A percentile compares a stretch with the other conserved stretches of the same genome.
These are phyloP conservation scores for Ormia ochracea DNA, from an alignment of 2,888 invertebrate species.

Conservation along the genomic window DNA sequence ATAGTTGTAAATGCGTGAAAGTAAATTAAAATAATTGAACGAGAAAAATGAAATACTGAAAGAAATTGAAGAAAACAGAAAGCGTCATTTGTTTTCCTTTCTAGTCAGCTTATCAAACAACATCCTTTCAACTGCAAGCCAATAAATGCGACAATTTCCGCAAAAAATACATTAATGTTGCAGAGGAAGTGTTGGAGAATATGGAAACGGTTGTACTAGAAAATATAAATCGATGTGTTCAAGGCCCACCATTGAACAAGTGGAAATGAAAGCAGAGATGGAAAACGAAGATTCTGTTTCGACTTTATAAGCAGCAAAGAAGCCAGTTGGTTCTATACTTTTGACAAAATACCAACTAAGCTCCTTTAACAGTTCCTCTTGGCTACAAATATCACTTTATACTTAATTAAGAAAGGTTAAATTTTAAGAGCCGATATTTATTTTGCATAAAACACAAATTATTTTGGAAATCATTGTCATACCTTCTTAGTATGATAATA, in stretches of 20 bases:
- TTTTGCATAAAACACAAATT: too few species aligned
- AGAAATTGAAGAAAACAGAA: background rate
- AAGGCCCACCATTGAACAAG: background rate
- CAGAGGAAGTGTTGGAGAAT: constrained; percentile 38
- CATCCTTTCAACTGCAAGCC: constrained; percentile 51
- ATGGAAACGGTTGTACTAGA: constrained; percentile 14
- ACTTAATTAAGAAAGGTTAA: too few species aligned
- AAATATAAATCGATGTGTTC: constrained; percentile 3
- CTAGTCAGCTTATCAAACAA: constrained; percentile 55
- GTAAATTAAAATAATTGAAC: constrained; percentile 36
- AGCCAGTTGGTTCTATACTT: too few species aligned
- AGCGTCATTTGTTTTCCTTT: constrained; percentile 39
- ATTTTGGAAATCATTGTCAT: too few species aligned
- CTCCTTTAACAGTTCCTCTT: too few species aligned
- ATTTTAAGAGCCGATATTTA: too few species aligned
- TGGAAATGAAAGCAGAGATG: background rate
- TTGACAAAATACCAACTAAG: too few species aligned
- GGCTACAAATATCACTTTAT: too few species aligned
- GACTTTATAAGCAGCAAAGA: too few species aligned
- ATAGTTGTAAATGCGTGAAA: constrained; percentile 50
- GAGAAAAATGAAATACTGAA: constrained; percentile 18
- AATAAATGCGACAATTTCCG: constrained; percentile 53
- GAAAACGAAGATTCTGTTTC: background rate
- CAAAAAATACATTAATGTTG: constrained; percentile 16
- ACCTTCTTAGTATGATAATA: too few species aligned